Percentiles rank a stretch among this genome's conserved stretches.
phyloP scores from a whole-genome alignment of 2,888 invertebrate species.

The Desoria tigrina region DNA sequence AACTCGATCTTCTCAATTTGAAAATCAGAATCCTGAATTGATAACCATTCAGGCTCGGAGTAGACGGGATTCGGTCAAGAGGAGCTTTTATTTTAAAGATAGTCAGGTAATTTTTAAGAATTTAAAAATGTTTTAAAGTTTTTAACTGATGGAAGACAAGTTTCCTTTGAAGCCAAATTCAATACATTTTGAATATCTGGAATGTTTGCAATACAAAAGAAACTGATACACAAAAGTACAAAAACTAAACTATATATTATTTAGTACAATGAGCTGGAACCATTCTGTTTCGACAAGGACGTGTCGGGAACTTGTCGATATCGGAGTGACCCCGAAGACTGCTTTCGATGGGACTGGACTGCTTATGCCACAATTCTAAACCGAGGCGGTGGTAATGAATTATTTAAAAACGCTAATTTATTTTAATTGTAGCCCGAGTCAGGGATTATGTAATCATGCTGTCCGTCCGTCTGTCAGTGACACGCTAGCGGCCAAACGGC shows the following conservation, averaged over 20 bases:
- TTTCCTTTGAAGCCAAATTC: too few species aligned
- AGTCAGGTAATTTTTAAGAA: too few species aligned
- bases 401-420: not conserved
- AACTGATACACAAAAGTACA: not conserved
- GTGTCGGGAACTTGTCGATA: constrained; percentile 52
- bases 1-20: not conserved
- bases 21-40: not conserved
- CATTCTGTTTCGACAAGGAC: constrained; percentile 49
- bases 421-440: not conserved
- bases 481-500: too few species aligned
- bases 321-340: constrained; percentile 47
- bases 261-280: constrained; percentile 14
- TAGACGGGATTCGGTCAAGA: not conserved
- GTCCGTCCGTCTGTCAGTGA: too few species aligned
- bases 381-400: constrained; percentile 37
- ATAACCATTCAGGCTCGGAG: not conserved
- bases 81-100: constrained; percentile 3
- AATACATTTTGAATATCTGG: too few species aligned
- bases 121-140: not conserved
- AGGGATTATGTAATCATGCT: too few species aligned
- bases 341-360: constrained; percentile 51
- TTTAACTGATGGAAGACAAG: too few species aligned
- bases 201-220: too few species aligned
- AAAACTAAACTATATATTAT: constrained; percentile 20
- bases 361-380: constrained; percentile 51